phyloP scores from a whole-genome alignment of 2,888 invertebrate species.

The Drosophila tanythrix region DNA sequence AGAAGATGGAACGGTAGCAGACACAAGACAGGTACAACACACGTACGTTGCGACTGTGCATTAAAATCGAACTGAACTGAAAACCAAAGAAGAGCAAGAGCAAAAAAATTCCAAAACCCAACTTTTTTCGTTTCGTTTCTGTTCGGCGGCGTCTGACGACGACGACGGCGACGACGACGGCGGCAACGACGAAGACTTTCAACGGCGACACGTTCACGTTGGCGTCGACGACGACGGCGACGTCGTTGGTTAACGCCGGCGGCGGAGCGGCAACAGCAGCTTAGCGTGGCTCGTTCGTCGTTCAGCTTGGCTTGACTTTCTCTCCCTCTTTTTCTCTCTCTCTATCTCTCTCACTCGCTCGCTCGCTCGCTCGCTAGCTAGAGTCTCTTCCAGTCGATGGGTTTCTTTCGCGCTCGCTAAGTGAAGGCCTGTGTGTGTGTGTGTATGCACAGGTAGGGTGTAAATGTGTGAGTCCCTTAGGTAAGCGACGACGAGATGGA shows the following conservation, averaged over 20 bases:
- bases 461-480: constrained; percentile 71
- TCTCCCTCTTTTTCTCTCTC: constrained; percentile 22
- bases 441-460: constrained; percentile 54
- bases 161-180: constrained; percentile 28
- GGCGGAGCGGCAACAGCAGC: constrained; percentile 80
- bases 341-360: constrained; percentile 11
- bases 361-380: constrained; percentile 12
- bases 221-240: constrained; percentile 39
- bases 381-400: constrained; percentile 27
- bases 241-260: constrained; percentile 75
- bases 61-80: constrained; percentile 83
- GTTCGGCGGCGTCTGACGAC: constrained; percentile 47
- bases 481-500: constrained; percentile 61
- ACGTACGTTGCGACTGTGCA: constrained; percentile 80
- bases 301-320: constrained; percentile 81
- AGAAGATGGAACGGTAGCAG: constrained; percentile 23
- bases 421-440: neutral
- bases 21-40: constrained; percentile 53
- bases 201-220: constrained; percentile 55
- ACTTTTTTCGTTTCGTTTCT: constrained; percentile 68
- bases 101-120: constrained; percentile 84
- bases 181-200: constrained; percentile 62
- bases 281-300: constrained; percentile 80
- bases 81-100: constrained; percentile 84
- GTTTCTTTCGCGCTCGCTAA: constrained; percentile 17